phyloP scores from a whole-genome alignment of 2,113 vertebrate species.

The Eudyptes chrysolophus region DNA sequence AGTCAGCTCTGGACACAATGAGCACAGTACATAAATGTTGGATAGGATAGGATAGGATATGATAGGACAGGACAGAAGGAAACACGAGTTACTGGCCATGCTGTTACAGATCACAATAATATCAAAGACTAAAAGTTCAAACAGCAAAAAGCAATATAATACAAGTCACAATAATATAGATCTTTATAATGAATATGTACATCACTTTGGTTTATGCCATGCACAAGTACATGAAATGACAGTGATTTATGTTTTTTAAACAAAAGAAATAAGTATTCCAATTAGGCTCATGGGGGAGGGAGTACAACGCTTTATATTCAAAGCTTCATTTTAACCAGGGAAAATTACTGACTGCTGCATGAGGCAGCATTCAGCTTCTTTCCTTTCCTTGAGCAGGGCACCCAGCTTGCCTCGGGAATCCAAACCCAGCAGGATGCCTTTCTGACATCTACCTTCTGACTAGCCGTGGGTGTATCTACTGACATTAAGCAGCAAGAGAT shows the following conservation, averaged over 20 bases:
- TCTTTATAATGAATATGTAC: neutral
- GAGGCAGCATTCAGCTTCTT: neutral
- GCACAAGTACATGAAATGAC: neutral
- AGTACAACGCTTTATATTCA: neutral
- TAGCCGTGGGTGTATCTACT: slow-evolving; percentile 33
- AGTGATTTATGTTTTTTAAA: neutral
- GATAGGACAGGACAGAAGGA: neutral
- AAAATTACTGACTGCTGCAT: slow-evolving; percentile 23
- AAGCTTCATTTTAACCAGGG: slow-evolving; percentile 17
- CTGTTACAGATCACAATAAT: neutral
- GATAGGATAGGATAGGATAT: neutral
- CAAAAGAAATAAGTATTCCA: neutral
- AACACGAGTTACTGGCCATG: neutral
- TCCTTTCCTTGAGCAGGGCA: neutral
- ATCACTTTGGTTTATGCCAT: neutral
- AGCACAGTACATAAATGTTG: neutral
- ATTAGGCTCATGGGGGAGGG: neutral
- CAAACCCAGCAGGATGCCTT: neutral
- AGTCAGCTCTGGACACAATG: neutral
- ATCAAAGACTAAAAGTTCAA: neutral
- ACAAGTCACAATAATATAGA: neutral
- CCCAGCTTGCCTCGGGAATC: neutral
- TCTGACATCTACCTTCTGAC: slow-evolving; percentile 34
- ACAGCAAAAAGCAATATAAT: neutral
- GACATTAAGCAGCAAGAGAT: slow-evolving; percentile 38